Conservation (phyloP, 2,113 vertebrate species). For the Erythrocebus patas region DNA sequence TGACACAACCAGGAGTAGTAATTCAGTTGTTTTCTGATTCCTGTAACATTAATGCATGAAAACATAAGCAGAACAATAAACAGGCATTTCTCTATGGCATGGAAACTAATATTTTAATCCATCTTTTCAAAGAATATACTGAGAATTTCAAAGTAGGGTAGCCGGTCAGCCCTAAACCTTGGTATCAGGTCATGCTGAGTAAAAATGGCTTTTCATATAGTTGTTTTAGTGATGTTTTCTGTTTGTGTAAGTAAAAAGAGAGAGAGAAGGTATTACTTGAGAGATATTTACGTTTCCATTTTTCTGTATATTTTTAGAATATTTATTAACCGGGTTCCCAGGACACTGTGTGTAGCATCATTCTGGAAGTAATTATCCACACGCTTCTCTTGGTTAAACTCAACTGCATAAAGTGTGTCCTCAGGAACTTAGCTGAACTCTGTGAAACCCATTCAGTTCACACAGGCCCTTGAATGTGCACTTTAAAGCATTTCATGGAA, state of each 20-base stretch:
- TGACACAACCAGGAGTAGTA: not conserved
- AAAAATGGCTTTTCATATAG: not conserved
- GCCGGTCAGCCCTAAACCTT: not conserved
- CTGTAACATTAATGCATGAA: not conserved
- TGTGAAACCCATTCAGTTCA: not conserved
- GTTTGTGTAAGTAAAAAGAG: not conserved
- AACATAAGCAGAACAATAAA: not conserved
- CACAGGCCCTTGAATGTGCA: not conserved
- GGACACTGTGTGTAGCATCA: not conserved
- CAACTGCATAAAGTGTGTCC: not conserved
- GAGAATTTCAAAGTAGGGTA: slow-evolving; percentile 31
- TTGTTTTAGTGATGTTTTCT: slow-evolving; percentile 16
- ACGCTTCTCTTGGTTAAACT: not conserved
- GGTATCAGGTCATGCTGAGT: not conserved
- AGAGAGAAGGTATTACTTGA: not conserved
- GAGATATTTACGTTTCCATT: not conserved
- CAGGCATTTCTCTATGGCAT: slow-evolving; percentile 14
- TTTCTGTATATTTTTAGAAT: not conserved
- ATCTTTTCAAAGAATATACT: slow-evolving; percentile 51
- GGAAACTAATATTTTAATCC: slow-evolving; percentile 67
- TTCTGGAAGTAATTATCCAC: not conserved
- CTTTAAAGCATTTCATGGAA: slow-evolving; percentile 1
- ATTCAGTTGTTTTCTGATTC: not conserved
- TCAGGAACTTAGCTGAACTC: slow-evolving; percentile 11
- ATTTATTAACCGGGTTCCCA: not conserved